These are phyloP conservation scores for Sycophaga agraensis DNA, from an alignment of 1,140 invertebrate species.

Conservation along the genomic window DNA sequence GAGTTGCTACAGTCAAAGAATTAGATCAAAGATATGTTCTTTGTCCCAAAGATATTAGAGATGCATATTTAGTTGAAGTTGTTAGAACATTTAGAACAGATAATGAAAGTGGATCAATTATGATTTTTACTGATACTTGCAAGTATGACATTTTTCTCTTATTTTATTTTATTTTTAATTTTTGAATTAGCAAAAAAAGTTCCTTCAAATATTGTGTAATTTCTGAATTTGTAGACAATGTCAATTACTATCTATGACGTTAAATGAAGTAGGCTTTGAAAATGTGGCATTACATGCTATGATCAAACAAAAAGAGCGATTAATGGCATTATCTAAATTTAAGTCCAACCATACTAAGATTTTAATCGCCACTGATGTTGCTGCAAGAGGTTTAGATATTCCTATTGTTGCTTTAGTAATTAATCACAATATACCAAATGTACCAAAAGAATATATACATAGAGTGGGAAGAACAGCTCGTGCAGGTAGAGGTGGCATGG, in stretches of 20 bases:
- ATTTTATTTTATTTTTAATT: constrained; percentile 3
- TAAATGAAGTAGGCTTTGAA: constrained; percentile 82
- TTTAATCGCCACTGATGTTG: constrained; percentile 95
- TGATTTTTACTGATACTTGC: constrained; percentile 94
- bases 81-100: constrained; percentile 75
- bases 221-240: constrained; percentile 66
- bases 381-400: constrained; percentile 89
- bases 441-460: constrained; percentile 94
- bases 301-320: constrained; percentile 78
- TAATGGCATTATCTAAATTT: constrained; percentile 79
- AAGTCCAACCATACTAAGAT: constrained; percentile 84
- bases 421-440: constrained; percentile 89
- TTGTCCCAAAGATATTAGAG: constrained; percentile 85
- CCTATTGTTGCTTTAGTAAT: constrained; percentile 89
- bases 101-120: constrained; percentile 77
- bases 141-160: constrained; percentile 66
- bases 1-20: constrained; percentile 79
- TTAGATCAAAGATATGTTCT: constrained; percentile 89
- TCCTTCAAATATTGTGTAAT: neutral
- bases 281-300: constrained; percentile 87
- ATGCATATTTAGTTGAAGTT: constrained; percentile 91
- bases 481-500: constrained; percentile 81
- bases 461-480: constrained; percentile 95
- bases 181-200: neutral
- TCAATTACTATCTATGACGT: constrained; percentile 80